Evolutionary conservation across 2,888 invertebrate genomes (phyloP).

Genomic region (Crepidodera aurea): DNA sequence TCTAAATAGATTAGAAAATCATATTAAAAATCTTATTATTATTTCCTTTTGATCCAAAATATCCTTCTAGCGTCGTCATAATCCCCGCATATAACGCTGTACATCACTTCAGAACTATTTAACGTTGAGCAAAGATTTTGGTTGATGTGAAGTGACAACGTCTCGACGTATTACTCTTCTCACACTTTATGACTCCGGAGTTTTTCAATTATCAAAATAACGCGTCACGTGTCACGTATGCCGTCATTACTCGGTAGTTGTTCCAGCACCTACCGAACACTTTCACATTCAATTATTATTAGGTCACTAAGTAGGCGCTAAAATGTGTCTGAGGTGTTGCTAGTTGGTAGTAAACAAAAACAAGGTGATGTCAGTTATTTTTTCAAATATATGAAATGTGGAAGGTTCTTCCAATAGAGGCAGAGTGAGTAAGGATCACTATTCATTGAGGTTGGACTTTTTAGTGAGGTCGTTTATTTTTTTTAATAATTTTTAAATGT

Average conservation of each 20-base stretch:
- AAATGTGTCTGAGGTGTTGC: neutral
- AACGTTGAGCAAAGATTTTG: conserved; percentile 32
- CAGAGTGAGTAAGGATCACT: too few relatives aligned
- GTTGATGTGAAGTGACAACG: conserved; percentile 50
- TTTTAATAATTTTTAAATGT: too few relatives aligned
- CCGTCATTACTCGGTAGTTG: conserved; percentile 17
- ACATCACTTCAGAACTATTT: conserved; percentile 22
- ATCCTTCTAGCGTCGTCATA: neutral
- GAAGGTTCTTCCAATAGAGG: too few relatives aligned
- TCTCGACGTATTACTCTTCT: conserved; percentile 47
- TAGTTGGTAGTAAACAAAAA: neutral
- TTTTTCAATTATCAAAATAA: conserved; percentile 54
- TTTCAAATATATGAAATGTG: too few relatives aligned
- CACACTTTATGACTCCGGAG: conserved; percentile 51
- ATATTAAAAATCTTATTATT: too few relatives aligned
- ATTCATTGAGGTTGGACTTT: too few relatives aligned
- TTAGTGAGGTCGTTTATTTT: too few relatives aligned
- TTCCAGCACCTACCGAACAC: neutral
- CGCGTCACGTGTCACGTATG: conserved; percentile 42
- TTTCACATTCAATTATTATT: conserved; percentile 5
- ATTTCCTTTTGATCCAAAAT: neutral
- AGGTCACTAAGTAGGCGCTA: neutral
- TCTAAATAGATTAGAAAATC: too few relatives aligned
- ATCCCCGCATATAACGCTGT: neutral
- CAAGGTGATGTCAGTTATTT: neutral